phyloP scores from a whole-genome alignment of 2,888 invertebrate genomes.

The Yponomeuta sedellus region DNA sequence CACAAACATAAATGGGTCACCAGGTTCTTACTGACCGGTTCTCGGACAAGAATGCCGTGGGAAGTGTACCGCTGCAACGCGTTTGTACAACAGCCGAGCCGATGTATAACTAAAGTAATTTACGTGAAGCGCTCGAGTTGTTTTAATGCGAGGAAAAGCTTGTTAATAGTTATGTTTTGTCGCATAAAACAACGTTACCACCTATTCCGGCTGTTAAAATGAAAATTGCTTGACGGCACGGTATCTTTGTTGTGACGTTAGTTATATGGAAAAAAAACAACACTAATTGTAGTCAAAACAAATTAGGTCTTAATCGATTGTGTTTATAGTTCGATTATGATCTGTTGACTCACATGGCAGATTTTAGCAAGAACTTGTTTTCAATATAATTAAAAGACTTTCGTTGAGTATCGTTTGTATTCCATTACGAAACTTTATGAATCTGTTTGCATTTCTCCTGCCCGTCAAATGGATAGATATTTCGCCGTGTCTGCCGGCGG shows the following conservation, averaged over 20 bases:
- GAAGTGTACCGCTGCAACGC: background rate
- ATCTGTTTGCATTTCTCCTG: background rate
- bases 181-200: background rate
- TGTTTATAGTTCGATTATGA: background rate
- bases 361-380: background rate
- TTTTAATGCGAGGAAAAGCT: background rate
- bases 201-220: background rate
- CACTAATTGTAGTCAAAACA: background rate
- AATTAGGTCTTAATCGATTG: background rate
- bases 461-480: background rate
- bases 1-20: background rate
- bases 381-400: background rate
- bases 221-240: background rate
- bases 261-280: background rate
- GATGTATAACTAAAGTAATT: background rate
- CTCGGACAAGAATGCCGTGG: background rate
- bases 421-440: background rate
- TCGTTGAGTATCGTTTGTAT: background rate
- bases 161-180: background rate
- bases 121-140: background rate
- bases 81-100: background rate
- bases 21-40: background rate
- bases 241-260: background rate
- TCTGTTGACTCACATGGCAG: background rate
- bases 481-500: background rate